Conservation (phyloP, 1,140 invertebrate genomes). For the Idris sp. region DNA sequence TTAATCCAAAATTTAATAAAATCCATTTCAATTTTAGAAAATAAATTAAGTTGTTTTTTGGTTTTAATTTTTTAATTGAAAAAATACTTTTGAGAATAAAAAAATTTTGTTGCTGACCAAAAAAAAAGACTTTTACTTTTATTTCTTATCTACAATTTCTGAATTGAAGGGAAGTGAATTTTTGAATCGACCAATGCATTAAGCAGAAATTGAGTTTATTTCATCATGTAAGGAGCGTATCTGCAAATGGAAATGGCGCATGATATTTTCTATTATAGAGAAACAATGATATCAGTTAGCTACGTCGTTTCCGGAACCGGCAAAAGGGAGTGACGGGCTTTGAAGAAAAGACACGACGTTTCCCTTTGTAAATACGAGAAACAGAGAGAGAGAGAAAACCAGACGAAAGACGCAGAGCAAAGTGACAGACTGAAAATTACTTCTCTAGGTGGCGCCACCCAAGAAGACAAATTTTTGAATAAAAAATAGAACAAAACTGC, state of each 20-base stretch:
- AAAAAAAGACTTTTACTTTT: no score
- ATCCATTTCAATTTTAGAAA: no score
- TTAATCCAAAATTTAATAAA: no score
- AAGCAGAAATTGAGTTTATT: constrained; percentile 52
- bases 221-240: constrained; percentile 28
- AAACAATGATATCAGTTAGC: constrained; percentile 59
- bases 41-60: no score
- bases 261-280: constrained; percentile 57
- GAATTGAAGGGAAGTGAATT: constrained; percentile 20
- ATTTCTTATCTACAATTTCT: no score
- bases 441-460: constrained; percentile 65
- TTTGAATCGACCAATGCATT: constrained; percentile 40
- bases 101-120: no score
- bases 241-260: constrained; percentile 49
- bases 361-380: no score
- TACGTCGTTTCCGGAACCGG: constrained; percentile 40
- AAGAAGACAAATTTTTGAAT: no score
- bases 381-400: constrained; percentile 25
- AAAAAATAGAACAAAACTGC: no score
- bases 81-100: no score
- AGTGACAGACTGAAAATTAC: constrained; percentile 74
- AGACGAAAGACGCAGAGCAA: constrained; percentile 61
- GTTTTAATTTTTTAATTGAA: no score
- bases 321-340: constrained; percentile 38
- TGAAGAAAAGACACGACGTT: constrained; percentile 17